Evolutionary conservation across 2,888 invertebrate genomes (phyloP), one percentile per base, ranked within the genome.

Genomic region (Tenthredo livida): DNA sequence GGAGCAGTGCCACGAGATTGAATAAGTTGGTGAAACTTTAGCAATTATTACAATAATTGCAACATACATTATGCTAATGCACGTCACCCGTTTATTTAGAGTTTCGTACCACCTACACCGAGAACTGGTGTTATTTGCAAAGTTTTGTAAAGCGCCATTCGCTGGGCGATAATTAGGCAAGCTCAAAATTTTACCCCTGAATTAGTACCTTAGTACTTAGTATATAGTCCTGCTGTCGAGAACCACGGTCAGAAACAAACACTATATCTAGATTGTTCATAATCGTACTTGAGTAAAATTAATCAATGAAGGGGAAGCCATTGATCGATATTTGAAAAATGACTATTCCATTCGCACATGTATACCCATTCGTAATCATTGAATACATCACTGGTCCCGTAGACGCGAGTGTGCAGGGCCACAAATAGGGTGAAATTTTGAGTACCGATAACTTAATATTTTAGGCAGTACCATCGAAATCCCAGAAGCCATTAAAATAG

Each of bases 401-500:
- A 40, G 7, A 47, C n/a, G 43, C n/a, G 21, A 40, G 21, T 50
- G 50, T 17, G 17, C n/a, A 17, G n/a, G 7, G n/a, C 1, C 54
- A 54, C 54, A n/a, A n/a, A n/a, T n/a, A 9, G 2, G 21, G 6
- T 21, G 47, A 77, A 77, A 50, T 17, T 33, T 54, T 17, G 21
- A 77, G 17, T 50, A 50, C 25, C 77, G 25, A 84, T 78, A 80
- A 80, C 67, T 47, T 33, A 78, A 84, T 80, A 78, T 78, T 25
- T 78, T 21, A 15, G 61, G 67, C n/a, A 33, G 21, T 83, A 85
- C 67, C 87, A 87, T 89, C 87, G 90, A 92, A 92, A 91, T 92
- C 90, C 91, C 92, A 89, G 89, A 91, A 91, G 91, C 91, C 89
- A 92, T 92, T 92, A 92, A 92, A 92, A 92, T 91, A 92, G 91